phyloP scores from a whole-genome alignment of 1,140 invertebrate genomes.

The Tenebrio molitor region DNA sequence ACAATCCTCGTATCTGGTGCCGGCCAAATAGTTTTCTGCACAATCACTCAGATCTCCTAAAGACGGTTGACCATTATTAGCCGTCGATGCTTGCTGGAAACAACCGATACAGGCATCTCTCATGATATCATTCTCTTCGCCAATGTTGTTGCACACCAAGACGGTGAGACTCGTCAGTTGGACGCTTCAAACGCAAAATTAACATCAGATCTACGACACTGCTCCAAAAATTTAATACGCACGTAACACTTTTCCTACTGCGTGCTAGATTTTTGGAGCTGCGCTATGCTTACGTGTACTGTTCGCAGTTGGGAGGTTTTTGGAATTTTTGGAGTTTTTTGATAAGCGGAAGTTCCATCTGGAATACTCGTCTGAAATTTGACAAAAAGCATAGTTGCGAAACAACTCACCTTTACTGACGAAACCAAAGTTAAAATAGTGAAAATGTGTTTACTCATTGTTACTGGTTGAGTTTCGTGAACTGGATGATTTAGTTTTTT shows the following conservation, averaged over 20 bases:
- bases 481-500: slow-evolving; percentile 2
- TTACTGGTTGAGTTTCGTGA: neutral
- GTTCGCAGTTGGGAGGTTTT: neutral
- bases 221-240: neutral
- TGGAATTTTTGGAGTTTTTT: slow-evolving; percentile 29
- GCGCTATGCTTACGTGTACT: slow-evolving; percentile 42
- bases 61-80: slow-evolving; percentile 55
- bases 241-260: neutral
- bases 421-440: slow-evolving; percentile 1
- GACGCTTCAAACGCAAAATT: slow-evolving; percentile 43
- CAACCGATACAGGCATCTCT: slow-evolving; percentile 50
- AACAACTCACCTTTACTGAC: slow-evolving; percentile 4
- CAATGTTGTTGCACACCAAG: slow-evolving; percentile 53
- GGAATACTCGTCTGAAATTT: neutral
- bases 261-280: neutral
- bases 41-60: slow-evolving; percentile 44
- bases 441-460: slow-evolving; percentile 33
- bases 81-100: slow-evolving; percentile 49
- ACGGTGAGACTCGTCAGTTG: slow-evolving; percentile 52
- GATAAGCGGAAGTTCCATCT: slow-evolving; percentile 10
- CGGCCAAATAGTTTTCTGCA: slow-evolving; percentile 51
- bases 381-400: neutral
- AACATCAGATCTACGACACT: no score
- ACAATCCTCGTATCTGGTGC: slow-evolving; percentile 53
- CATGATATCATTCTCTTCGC: slow-evolving; percentile 34